These are phyloP conservation scores for Hyalella azteca DNA, from an alignment of 2,888 invertebrate genomes.

Conservation along the genomic window DNA sequence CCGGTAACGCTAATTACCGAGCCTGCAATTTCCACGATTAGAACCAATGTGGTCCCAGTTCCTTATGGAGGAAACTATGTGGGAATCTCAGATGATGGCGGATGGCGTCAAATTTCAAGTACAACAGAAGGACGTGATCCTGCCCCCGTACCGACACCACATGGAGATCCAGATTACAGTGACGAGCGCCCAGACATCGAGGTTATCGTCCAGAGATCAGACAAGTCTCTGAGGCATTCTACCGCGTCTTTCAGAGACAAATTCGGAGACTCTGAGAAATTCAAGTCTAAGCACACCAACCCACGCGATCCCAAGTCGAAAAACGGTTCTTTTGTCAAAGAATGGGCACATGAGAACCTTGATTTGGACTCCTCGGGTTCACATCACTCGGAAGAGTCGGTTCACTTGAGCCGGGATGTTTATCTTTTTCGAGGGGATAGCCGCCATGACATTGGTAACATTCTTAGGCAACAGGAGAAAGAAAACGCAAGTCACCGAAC, in stretches of 20 bases:
- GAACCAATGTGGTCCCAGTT: no score
- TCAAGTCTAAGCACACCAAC: no score
- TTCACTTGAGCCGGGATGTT: slow-evolving; percentile 9
- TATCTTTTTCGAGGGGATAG: slow-evolving; percentile 25
- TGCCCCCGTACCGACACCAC: no score
- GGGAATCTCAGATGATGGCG: no score
- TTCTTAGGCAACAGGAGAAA: background rate
- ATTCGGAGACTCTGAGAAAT: background rate
- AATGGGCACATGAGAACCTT: no score
- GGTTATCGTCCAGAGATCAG: background rate
- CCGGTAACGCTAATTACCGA: no score
- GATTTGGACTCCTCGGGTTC: background rate
- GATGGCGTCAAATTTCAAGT: no score
- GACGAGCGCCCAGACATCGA: background rate
- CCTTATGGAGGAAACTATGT: no score
- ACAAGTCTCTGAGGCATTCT: background rate
- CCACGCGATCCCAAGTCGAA: no score
- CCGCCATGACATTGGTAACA: background rate
- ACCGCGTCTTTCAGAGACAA: background rate
- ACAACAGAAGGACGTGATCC: no score
- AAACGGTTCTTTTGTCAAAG: background rate
- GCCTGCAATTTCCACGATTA: no score
- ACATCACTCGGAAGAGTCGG: background rate
- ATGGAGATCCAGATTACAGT: background rate
- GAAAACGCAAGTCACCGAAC: background rate